Percentiles rank a stretch among this genome's conserved stretches.
These are phyloP conservation scores for Tetramorium alpestre DNA, from an alignment of 1,140 invertebrate genomes.

Conservation along the genomic window DNA sequence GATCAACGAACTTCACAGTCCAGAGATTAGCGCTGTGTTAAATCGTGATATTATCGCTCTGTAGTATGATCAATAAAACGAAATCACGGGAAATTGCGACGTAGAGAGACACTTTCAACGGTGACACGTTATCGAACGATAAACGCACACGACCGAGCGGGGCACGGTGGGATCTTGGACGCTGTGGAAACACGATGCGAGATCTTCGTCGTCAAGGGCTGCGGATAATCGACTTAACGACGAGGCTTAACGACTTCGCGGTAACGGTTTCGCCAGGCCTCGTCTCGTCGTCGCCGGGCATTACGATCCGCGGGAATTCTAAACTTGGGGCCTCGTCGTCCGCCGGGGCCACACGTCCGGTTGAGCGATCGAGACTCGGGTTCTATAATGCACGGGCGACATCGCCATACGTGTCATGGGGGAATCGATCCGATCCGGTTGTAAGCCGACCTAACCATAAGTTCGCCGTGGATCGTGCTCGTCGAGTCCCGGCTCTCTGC, in stretches of 20 bases:
- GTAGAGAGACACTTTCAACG: constrained; percentile 22
- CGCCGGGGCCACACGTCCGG: constrained; percentile 16
- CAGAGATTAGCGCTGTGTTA: constrained; percentile 15
- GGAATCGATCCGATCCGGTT: constrained; percentile 81
- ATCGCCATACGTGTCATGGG: constrained; percentile 75
- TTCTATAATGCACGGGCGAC: constrained; percentile 71
- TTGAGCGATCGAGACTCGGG: constrained; percentile 43
- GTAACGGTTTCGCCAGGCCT: constrained; percentile 71
- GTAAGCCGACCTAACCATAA: constrained; percentile 76
- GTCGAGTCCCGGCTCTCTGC: constrained; percentile 55
- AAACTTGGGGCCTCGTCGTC: constrained; percentile 61
- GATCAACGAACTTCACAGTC: neutral
- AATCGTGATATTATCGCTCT: constrained; percentile 12
- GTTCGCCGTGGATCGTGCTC: constrained; percentile 64
- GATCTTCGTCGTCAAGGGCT: constrained; percentile 72
- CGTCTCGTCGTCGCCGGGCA: constrained; percentile 43
- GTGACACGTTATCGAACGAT: constrained; percentile 61
- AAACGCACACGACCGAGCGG: constrained; percentile 36
- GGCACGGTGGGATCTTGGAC: constrained; percentile 37
- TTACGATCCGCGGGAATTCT: constrained; percentile 75
- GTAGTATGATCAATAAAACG: constrained; percentile 67
- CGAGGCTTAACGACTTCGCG: constrained; percentile 77
- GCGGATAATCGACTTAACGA: constrained; percentile 79
- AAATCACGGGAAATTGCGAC: constrained; percentile 31
- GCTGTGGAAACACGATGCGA: constrained; percentile 72